Percentiles rank a stretch among this genome's conserved stretches.
These are phyloP conservation scores for Tyto alba DNA, from an alignment of 2,113 vertebrate species.

Conservation along the genomic window DNA sequence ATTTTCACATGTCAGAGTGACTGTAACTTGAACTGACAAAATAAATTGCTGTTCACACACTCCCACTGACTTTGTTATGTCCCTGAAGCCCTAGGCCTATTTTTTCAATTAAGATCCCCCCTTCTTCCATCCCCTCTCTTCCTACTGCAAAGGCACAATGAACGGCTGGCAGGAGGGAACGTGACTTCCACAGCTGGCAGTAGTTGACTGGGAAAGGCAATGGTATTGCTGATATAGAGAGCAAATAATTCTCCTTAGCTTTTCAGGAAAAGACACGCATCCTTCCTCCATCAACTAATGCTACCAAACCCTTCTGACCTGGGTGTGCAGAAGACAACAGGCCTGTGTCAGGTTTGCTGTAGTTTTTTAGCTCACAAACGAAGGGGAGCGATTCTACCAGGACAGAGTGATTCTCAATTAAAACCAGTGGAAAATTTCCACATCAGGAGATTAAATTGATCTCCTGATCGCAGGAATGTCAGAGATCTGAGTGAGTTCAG, in stretches of 20 bases:
- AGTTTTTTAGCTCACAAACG: not conserved
- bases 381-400: not conserved
- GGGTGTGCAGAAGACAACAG: not conserved
- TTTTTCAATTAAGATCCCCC: conserved; percentile 61
- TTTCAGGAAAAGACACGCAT: not conserved
- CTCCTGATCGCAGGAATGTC: not conserved
- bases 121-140: conserved; percentile 6
- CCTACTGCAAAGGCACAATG: conserved; percentile 7
- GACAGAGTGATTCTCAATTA: not conserved
- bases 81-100: conserved; percentile 45
- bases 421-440: not conserved
- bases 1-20: conserved; percentile 56
- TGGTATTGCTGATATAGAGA: not conserved
- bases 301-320: not conserved
- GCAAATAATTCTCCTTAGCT: not conserved
- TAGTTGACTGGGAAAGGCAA: not conserved
- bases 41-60: conserved; percentile 47
- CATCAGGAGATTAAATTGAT: not conserved
- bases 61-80: conserved; percentile 56
- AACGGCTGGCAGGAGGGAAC: conserved; percentile 18
- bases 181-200: conserved; percentile 56
- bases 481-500: not conserved
- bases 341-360: not conserved
- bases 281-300: not conserved
- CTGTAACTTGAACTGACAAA: conserved; percentile 55